Conservation (phyloP, 37 sponge, comb jelly and placozoan genomes). For the Lycopodina hypogea region DNA sequence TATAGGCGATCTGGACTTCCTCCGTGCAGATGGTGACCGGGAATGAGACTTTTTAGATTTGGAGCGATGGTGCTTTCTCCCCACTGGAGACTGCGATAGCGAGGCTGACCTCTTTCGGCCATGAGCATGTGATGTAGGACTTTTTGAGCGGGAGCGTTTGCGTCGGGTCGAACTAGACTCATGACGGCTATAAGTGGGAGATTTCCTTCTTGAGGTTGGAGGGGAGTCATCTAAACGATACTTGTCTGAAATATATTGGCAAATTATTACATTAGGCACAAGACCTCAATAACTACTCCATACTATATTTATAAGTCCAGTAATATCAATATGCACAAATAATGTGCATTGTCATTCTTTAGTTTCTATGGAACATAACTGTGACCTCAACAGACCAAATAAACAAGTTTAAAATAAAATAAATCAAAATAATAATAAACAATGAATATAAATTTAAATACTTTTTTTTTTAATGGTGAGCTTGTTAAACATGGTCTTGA, state of each 20-base stretch:
- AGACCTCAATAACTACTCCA: background rate
- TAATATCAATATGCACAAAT: no score
- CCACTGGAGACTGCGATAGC: background rate
- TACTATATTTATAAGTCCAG: no score
- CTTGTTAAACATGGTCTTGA: no score
- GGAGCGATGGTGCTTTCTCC: background rate
- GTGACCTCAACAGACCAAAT: no score
- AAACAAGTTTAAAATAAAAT: no score
- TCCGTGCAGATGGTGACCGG: background rate
- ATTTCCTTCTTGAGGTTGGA: background rate
- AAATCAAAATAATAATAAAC: no score
- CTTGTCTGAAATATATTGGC: background rate
- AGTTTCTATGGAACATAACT: no score
- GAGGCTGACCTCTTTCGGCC: conserved; percentile 11
- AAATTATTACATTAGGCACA: background rate
- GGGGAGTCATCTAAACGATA: conserved; percentile 2
- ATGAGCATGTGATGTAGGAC: conserved; percentile 1
- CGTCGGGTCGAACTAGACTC: background rate
- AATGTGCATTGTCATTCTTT: no score
- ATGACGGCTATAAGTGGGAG: background rate
- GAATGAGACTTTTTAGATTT: background rate
- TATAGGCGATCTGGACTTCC: background rate
- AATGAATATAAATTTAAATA: no score
- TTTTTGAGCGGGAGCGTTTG: conserved; percentile 6
- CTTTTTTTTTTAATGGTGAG: no score